Evolutionary conservation across 2,113 vertebrate genomes (phyloP).

Genomic region (Cephalophus harveyi): DNA sequence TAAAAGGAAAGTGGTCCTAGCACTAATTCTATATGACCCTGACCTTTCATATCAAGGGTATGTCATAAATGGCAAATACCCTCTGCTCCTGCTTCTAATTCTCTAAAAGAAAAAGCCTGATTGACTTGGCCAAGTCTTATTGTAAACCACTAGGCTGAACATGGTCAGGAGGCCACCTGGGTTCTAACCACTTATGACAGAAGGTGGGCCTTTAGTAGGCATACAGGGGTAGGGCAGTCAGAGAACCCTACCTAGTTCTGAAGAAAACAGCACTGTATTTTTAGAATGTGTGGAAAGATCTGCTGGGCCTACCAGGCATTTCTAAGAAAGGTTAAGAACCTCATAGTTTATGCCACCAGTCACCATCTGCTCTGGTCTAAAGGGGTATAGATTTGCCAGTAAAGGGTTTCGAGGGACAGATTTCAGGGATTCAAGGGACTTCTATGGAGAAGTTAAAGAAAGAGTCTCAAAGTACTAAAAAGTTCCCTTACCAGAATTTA

Average conservation of each 20-base stretch:
- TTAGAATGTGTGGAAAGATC: background rate
- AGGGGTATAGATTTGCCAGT: background rate
- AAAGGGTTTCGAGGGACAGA: background rate
- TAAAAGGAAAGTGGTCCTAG: background rate
- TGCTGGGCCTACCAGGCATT: background rate
- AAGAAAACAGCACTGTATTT: background rate
- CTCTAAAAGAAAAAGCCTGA: background rate
- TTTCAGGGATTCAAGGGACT: background rate
- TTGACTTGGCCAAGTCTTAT: background rate
- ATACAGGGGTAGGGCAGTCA: background rate
- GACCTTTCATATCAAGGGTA: background rate
- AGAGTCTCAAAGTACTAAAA: constrained; percentile 50
- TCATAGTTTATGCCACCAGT: background rate
- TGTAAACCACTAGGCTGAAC: background rate
- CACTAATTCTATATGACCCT: background rate
- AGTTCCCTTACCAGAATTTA: constrained; percentile 60
- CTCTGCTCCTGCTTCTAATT: background rate
- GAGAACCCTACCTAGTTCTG: background rate
- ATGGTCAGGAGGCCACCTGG: background rate
- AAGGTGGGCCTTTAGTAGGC: background rate
- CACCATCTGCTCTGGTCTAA: background rate
- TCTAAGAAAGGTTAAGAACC: background rate
- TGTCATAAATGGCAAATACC: background rate
- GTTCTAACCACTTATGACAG: background rate
- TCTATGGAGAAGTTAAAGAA: constrained; percentile 14